Conservation (phyloP, 2,113 vertebrate genomes). For the Cynoglossus semilaevis region DNA sequence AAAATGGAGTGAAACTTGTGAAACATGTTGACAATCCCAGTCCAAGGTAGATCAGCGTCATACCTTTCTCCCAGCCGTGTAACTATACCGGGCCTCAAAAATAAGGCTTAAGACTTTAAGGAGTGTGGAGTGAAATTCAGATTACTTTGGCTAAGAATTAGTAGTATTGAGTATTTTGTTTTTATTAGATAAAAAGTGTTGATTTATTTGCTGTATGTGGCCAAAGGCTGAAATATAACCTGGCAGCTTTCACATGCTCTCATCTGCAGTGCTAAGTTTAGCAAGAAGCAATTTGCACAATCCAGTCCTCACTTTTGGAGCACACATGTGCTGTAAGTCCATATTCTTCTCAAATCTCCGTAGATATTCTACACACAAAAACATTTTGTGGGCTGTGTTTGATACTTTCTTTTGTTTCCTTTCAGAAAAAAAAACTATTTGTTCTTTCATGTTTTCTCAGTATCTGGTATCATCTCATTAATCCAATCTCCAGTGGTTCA, state of each 20-base stretch:
- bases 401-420: not conserved
- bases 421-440: not conserved
- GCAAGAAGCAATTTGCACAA: not conserved
- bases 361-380: not conserved
- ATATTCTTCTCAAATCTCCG: not conserved
- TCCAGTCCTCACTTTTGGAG: not conserved
- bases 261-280: not conserved
- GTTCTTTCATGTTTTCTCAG: not conserved
- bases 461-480: not conserved
- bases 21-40: too few relatives aligned
- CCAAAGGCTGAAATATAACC: not conserved
- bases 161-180: not conserved
- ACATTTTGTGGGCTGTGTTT: not conserved
- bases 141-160: too few relatives aligned
- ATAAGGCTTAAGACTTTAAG: too few relatives aligned
- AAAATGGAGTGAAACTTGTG: too few relatives aligned
- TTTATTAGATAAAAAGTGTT: not conserved
- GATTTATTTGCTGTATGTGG: not conserved
- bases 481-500: not conserved
- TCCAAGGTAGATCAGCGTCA: too few relatives aligned
- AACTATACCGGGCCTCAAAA: too few relatives aligned
- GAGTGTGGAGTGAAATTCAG: too few relatives aligned
- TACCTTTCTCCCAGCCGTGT: too few relatives aligned
- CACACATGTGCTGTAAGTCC: not conserved
- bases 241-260: not conserved